Percentiles rank a stretch among this genome's conserved stretches.
Evolutionary conservation across 2,888 invertebrate species (phyloP).

Genomic region (Eumerus sabulonum): DNA sequence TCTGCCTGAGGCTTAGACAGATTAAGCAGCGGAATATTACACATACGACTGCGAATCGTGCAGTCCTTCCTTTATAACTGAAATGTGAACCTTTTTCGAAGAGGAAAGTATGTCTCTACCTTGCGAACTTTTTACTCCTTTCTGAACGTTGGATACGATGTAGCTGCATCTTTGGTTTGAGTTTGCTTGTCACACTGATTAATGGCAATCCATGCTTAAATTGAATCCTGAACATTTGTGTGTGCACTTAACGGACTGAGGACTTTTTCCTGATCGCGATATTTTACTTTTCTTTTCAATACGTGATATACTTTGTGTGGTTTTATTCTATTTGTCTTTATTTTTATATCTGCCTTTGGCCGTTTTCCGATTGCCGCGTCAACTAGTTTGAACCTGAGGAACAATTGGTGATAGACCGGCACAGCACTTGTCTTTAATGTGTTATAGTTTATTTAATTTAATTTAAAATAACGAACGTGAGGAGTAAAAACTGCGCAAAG

Average conservation of each 20-base stretch:
- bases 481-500: constrained; percentile 24
- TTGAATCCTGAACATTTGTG: constrained; percentile 11
- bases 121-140: neutral
- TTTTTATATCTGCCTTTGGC: too few species aligned
- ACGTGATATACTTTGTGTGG: too few species aligned
- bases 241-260: constrained; percentile 28
- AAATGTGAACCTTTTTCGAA: constrained; percentile 1
- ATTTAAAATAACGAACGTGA: neutral
- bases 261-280: neutral
- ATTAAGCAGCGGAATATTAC: constrained; percentile 26
- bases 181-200: neutral
- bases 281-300: constrained; percentile 49
- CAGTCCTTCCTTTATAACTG: constrained; percentile 5
- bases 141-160: constrained; percentile 12
- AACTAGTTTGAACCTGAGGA: constrained; percentile 39
- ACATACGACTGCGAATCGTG: constrained; percentile 40
- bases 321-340: constrained; percentile 17
- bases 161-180: constrained; percentile 22
- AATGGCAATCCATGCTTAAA: constrained; percentile 13
- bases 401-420: constrained; percentile 45
- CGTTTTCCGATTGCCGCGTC: constrained; percentile 5
- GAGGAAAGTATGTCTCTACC: too few species aligned
- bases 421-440: constrained; percentile 43
- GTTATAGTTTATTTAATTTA: constrained; percentile 20
- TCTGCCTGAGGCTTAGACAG: neutral